Evolutionary conservation across 2,113 vertebrate species (phyloP).

Genomic region (Poecilia latipinna): DNA sequence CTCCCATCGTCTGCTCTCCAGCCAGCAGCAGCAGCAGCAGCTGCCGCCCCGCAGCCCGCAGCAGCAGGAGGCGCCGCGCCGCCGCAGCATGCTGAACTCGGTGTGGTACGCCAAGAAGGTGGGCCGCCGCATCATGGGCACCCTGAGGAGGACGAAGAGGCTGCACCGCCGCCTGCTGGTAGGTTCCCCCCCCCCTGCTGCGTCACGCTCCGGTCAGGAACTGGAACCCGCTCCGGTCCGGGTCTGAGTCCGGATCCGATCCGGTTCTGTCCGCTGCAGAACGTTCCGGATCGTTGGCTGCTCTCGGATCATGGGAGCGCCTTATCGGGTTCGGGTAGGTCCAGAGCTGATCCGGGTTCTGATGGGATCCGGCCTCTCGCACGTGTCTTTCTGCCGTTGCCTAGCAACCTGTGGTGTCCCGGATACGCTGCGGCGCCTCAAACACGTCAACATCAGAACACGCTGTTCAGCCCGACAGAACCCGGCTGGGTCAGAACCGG

Average conservation of each 20-base stretch:
- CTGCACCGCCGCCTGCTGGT: conserved; percentile 85
- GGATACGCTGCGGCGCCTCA: conserved; percentile 56
- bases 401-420: conserved; percentile 77
- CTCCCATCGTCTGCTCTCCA: conserved; percentile 53
- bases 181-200: conserved; percentile 66
- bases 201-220: conserved; percentile 48
- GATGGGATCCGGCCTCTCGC: conserved; percentile 45
- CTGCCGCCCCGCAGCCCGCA: conserved; percentile 49
- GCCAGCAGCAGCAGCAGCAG: conserved; percentile 33
- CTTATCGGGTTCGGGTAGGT: not conserved
- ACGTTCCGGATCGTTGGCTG: conserved; percentile 20
- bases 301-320: not conserved
- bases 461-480: not conserved
- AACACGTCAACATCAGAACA: not conserved
- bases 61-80: conserved; percentile 45
- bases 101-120: conserved; percentile 86
- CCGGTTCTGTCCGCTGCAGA: not conserved
- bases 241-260: too few relatives aligned
- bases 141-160: conserved; percentile 81
- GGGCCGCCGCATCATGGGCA: conserved; percentile 84
- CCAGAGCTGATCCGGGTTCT: not conserved
- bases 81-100: conserved; percentile 82
- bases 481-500: too few relatives aligned
- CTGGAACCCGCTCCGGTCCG: too few relatives aligned
- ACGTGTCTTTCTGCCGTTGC: conserved; percentile 73